Evolutionary conservation across 2,113 vertebrate species (phyloP).

Genomic region (Rissa tridactyla): DNA sequence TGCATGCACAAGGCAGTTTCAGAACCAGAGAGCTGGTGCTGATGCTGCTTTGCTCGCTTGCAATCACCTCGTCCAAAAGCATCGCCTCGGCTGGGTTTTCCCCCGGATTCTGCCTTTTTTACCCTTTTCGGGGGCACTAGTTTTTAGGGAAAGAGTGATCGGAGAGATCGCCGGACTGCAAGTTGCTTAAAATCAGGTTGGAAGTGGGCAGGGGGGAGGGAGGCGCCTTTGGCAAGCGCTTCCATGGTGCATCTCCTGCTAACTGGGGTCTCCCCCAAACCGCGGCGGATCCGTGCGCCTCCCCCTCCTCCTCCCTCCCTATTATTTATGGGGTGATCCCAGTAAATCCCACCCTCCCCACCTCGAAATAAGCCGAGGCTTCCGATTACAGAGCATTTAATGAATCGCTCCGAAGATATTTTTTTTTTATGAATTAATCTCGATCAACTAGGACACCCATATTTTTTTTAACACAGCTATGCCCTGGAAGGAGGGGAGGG

Average conservation of each 20-base stretch:
- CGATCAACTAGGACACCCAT: constrained; percentile 10
- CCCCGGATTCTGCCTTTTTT: constrained; percentile 55
- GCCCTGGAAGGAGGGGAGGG: not conserved
- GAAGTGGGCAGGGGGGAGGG: constrained; percentile 63
- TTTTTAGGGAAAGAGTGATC: constrained; percentile 59
- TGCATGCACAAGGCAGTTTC: constrained; percentile 66
- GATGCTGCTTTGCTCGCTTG: constrained; percentile 66
- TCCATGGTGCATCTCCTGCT: constrained; percentile 63
- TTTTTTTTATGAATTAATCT: constrained; percentile 40
- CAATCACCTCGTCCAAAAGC: constrained; percentile 62
- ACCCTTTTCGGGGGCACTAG: constrained; percentile 33
- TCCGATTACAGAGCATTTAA: constrained; percentile 32
- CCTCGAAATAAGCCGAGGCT: constrained; percentile 34
- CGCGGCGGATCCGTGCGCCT: constrained; percentile 37
- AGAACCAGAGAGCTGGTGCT: constrained; percentile 62
- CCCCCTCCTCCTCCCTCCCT: constrained; percentile 60
- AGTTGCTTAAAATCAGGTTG: constrained; percentile 68
- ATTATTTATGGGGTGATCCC: constrained; percentile 70
- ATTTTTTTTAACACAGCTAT: constrained; percentile 9
- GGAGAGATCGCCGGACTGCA: constrained; percentile 16
- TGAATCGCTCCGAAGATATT: constrained; percentile 25
- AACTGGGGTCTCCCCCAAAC: constrained; percentile 65
- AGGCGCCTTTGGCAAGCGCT: constrained; percentile 66
- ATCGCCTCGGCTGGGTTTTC: constrained; percentile 56
- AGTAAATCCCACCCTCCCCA: constrained; percentile 61